These are phyloP conservation scores for Conus betulinus DNA, from an alignment of 1,140 invertebrate genomes.

Conservation along the genomic window DNA sequence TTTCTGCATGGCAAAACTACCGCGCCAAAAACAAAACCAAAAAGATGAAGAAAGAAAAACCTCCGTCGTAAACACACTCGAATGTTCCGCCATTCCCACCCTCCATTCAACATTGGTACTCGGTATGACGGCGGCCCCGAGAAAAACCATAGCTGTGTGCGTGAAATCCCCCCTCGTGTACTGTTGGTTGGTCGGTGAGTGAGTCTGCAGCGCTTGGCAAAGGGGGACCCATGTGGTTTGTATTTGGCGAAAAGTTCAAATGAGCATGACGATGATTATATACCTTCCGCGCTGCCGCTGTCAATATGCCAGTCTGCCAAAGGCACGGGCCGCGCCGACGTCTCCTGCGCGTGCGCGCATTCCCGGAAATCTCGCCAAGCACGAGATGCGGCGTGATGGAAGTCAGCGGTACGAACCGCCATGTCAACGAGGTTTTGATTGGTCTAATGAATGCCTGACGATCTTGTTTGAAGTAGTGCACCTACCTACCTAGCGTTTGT, in stretches of 20 bases:
- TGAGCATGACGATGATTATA: neutral
- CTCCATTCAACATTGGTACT: no score
- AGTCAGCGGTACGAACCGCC: conserved; percentile 22
- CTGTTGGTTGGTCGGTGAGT: no score
- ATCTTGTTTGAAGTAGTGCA: conserved; percentile 26
- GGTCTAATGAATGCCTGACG: conserved; percentile 30
- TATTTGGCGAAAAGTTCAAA: neutral
- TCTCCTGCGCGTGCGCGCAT: conserved; percentile 23
- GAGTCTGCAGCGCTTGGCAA: neutral
- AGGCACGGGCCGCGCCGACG: conserved; percentile 3
- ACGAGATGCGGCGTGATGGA: conserved; percentile 16
- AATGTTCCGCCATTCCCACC: no score
- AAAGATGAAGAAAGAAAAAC: no score
- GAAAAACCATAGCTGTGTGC: no score
- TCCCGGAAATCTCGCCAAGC: conserved; percentile 30
- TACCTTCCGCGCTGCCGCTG: neutral
- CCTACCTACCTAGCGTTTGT: conserved; percentile 28
- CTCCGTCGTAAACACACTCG: no score
- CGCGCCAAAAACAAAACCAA: no score
- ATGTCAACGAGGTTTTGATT: conserved; percentile 35
- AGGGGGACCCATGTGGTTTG: neutral
- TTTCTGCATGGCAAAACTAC: no score
- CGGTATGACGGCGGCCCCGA: no score
- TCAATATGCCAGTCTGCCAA: conserved; percentile 13
- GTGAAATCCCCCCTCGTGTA: no score